Evolutionary conservation across 2,797 vertebrate species (phyloP).

Genomic region (Coilia nasus): DNA sequence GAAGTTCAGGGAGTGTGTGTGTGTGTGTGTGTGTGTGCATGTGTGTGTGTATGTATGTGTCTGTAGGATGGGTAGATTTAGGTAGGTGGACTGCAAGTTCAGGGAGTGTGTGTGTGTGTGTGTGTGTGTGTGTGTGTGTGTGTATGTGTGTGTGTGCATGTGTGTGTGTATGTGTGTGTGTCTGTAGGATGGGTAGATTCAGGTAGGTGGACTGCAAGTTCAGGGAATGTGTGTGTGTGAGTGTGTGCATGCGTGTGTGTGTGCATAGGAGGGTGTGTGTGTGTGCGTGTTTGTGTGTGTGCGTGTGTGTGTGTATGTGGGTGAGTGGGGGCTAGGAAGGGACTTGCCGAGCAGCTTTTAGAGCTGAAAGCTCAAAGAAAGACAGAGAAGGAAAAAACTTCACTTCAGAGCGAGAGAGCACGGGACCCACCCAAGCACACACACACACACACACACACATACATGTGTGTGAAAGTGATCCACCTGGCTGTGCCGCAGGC

Average conservation of each 20-base stretch:
- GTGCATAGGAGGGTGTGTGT: constrained; percentile 7
- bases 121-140: too few species aligned
- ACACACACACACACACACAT: constrained; percentile 10
- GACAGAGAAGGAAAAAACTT: neutral
- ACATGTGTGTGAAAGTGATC: neutral
- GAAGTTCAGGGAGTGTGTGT: neutral
- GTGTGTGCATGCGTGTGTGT: neutral
- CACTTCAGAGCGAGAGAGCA: neutral
- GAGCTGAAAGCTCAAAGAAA: neutral
- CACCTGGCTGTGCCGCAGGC: neutral
- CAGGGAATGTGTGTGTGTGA: neutral
- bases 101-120: too few species aligned
- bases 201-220: too few species aligned
- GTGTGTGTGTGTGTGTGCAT: neutral
- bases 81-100: too few species aligned
- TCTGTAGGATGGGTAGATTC: too few species aligned
- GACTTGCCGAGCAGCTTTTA: neutral
- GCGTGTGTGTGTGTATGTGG: neutral
- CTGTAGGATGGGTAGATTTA: too few species aligned
- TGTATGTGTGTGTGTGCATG: too few species aligned
- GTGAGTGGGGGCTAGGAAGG: neutral
- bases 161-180: too few species aligned
- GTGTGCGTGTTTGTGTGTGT: neutral
- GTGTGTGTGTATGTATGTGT: neutral
- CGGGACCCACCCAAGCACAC: constrained; percentile 11